phyloP scores from a whole-genome alignment of 2,113 vertebrate genomes.

The Ibidorhyncha struthersii region DNA sequence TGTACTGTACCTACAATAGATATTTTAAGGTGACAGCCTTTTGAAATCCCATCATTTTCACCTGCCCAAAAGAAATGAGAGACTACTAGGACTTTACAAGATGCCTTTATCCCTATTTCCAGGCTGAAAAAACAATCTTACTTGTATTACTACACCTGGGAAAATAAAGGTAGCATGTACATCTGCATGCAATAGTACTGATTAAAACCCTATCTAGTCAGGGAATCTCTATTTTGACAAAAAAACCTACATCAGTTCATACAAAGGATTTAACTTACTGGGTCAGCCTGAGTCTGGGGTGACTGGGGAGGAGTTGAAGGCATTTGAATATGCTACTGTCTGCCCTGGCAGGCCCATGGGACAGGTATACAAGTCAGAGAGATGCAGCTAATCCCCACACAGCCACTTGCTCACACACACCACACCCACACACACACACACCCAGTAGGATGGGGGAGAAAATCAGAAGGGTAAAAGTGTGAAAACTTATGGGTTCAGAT shows the following conservation, averaged over 20 bases:
- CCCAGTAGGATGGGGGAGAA: background rate
- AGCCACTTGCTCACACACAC: background rate
- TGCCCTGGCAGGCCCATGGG: background rate
- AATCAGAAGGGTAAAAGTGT: background rate
- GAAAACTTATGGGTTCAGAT: background rate
- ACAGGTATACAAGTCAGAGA: background rate
- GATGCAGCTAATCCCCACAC: background rate
- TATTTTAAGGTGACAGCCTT: background rate
- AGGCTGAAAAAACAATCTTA: background rate
- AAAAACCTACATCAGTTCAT: background rate
- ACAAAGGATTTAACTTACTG: background rate
- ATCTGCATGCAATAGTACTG: background rate
- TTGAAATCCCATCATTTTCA: background rate
- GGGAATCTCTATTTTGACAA: background rate
- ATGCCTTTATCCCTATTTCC: background rate
- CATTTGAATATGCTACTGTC: background rate
- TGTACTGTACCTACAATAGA: background rate
- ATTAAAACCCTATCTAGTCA: background rate
- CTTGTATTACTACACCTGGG: background rate
- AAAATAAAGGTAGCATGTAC: background rate
- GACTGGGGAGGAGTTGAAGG: background rate
- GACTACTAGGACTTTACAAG: background rate
- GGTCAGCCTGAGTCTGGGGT: background rate
- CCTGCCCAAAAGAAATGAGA: background rate
- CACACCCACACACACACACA: no score